A percentile compares a stretch with the other conserved stretches of the same genome.
Conservation (phyloP, 92 coral and sea anemone genomes). For the Epizoanthus illoricatus region DNA sequence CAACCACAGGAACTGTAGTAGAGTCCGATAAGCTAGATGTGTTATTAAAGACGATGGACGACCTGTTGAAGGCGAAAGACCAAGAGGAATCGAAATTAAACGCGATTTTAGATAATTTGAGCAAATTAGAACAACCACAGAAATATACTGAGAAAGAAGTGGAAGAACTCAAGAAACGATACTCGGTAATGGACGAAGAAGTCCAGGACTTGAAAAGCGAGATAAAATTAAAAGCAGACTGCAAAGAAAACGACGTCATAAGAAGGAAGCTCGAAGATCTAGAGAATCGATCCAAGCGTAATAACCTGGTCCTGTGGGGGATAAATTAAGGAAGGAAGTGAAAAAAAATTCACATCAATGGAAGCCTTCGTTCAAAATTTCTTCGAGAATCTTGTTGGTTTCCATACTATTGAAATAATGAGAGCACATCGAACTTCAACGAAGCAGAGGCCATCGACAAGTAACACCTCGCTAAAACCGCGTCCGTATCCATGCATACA, state of each 20-base stretch:
- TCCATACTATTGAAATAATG: constrained; percentile 19
- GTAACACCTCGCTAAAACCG: neutral
- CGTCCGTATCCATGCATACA: constrained; percentile 29
- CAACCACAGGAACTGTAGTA: too few species aligned
- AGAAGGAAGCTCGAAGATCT: constrained; percentile 24
- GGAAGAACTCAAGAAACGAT: constrained; percentile 23
- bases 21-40: too few species aligned
- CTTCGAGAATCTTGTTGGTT: constrained; percentile 7
- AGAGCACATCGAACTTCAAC: constrained; percentile 31
- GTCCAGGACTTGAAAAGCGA: constrained; percentile 15
- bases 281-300: constrained; percentile 20
- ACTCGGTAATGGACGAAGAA: constrained; percentile 6
- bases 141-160: constrained; percentile 30
- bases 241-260: constrained; percentile 6
- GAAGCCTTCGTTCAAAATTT: neutral
- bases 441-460: neutral
- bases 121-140: constrained; percentile 18
- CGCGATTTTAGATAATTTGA: constrained; percentile 25
- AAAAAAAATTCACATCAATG: neutral
- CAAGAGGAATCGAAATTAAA: neutral
- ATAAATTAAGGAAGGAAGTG: constrained; percentile 11
- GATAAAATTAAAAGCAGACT: neutral
- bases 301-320: constrained; percentile 19
- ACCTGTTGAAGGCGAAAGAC: constrained; percentile 19
- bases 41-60: constrained; percentile 18